Percentiles rank a stretch among this genome's conserved stretches.
Evolutionary conservation across 2,113 vertebrate species (phyloP).

Genomic region (Geococcyx californianus): DNA sequence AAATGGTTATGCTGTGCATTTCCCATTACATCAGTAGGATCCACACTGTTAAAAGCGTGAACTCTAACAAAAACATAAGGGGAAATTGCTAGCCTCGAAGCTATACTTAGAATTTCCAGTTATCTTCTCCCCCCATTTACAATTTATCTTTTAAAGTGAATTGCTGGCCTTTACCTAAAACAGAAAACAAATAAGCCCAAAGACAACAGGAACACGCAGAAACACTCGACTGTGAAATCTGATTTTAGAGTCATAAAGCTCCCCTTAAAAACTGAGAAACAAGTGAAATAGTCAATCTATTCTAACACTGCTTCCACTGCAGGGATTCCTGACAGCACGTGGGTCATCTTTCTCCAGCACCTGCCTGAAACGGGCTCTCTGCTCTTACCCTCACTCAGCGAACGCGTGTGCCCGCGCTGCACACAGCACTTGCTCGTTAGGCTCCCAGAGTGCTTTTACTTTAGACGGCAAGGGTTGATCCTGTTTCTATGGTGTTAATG

Average conservation of each 20-base stretch:
- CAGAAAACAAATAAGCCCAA: not conserved
- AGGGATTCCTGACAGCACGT: not conserved
- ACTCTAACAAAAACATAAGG: not conserved
- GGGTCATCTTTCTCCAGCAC: not conserved
- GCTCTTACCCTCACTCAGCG: not conserved
- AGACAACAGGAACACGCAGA: not conserved
- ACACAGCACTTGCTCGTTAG: not conserved
- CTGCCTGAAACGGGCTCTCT: not conserved
- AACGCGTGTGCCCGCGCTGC: not conserved
- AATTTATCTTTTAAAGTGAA: not conserved
- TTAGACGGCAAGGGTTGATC: slow-evolving; percentile 42
- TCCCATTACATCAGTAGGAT: slow-evolving; percentile 2
- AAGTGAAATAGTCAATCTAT: not conserved
- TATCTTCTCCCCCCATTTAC: not conserved
- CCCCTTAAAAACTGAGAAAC: not conserved
- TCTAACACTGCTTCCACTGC: not conserved
- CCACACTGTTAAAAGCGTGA: not conserved
- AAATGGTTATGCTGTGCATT: not conserved
- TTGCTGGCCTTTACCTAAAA: not conserved
- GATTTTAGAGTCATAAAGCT: not conserved
- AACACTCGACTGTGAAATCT: not conserved
- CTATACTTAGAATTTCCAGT: not conserved
- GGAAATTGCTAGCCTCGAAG: not conserved
- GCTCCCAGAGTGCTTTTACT: not conserved
- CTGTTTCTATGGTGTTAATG: slow-evolving; percentile 58